Evolutionary conservation across 2,888 invertebrate species (phyloP).

Genomic region (Notodonta ziczac): DNA sequence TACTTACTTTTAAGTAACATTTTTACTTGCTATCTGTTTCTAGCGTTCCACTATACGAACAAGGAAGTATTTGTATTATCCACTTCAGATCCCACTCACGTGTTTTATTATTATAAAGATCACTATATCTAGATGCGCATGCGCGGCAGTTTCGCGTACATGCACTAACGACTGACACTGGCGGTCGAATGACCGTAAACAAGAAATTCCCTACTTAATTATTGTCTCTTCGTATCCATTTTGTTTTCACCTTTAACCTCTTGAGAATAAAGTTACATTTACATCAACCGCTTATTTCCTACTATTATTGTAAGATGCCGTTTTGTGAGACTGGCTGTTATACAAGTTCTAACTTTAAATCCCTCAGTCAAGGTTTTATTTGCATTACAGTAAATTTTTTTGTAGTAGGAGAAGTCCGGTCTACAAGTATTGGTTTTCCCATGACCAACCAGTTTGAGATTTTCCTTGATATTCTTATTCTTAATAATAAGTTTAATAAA

Average conservation of each 20-base stretch:
- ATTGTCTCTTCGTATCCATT: background rate
- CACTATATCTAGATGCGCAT: constrained; percentile 20
- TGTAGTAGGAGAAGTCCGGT: constrained; percentile 5
- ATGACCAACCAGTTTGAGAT: constrained; percentile 30
- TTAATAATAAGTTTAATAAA: background rate
- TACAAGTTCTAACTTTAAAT: constrained; percentile 18
- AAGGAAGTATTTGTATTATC: background rate
- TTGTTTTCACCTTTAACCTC: constrained; percentile 15
- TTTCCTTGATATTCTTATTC: constrained; percentile 31
- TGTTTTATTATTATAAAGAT: constrained; percentile 18
- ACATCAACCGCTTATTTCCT: background rate
- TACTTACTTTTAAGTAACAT: constrained; percentile 33
- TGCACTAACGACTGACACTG: constrained; percentile 27
- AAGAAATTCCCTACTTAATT: constrained; percentile 26
- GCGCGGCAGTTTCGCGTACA: constrained; percentile 21
- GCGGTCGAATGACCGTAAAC: constrained; percentile 46
- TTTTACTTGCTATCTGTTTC: constrained; percentile 3
- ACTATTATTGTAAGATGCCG: constrained; percentile 4
- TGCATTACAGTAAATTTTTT: background rate
- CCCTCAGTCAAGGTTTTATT: constrained; percentile 8
- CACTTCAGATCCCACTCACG: constrained; percentile 8
- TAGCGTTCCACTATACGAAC: background rate
- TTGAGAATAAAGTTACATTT: constrained; percentile 17
- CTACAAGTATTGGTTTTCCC: constrained; percentile 38
- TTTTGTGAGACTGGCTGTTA: background rate